phyloP scores from a whole-genome alignment of 1,140 invertebrate species.

The Bombus sibiricus region DNA sequence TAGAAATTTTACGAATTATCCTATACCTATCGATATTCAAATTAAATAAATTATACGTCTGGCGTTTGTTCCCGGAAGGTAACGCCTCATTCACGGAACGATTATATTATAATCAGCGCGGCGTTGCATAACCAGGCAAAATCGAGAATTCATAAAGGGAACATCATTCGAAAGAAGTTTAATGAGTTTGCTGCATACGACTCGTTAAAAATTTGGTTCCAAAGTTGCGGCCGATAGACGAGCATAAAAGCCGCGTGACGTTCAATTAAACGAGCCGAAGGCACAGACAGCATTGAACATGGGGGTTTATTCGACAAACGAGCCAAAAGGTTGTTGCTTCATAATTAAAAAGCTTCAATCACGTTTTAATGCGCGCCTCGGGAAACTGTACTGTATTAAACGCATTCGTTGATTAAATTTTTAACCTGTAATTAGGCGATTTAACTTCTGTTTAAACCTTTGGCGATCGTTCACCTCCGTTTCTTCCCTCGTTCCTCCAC shows the following conservation, averaged over 20 bases:
- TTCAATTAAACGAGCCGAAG: conserved; percentile 34
- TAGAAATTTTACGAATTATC: no score
- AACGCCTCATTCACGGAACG: not conserved
- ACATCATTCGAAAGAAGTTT: not conserved
- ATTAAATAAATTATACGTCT: no score
- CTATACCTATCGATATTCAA: no score
- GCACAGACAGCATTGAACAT: conserved; percentile 21
- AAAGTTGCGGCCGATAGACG: conserved; percentile 11
- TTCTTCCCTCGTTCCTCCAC: no score
- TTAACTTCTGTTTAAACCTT: not conserved
- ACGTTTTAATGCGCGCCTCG: not conserved
- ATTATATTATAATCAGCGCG: not conserved
- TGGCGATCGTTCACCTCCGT: not conserved
- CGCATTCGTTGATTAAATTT: conserved; percentile 10
- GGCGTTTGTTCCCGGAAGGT: not conserved
- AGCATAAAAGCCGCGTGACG: conserved; percentile 27
- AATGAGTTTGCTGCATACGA: conserved; percentile 11
- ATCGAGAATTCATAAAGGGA: conserved; percentile 24
- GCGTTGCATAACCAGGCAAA: no score
- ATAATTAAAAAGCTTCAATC: conserved; percentile 46
- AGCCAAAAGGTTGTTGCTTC: conserved; percentile 7
- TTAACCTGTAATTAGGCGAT: conserved; percentile 24
- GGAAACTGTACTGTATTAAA: not conserved
- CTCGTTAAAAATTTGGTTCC: conserved; percentile 24
- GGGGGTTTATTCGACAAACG: conserved; percentile 7